These are phyloP conservation scores for Saccostrea echinata DNA, from an alignment of 1,140 invertebrate species.

Conservation along the genomic window DNA sequence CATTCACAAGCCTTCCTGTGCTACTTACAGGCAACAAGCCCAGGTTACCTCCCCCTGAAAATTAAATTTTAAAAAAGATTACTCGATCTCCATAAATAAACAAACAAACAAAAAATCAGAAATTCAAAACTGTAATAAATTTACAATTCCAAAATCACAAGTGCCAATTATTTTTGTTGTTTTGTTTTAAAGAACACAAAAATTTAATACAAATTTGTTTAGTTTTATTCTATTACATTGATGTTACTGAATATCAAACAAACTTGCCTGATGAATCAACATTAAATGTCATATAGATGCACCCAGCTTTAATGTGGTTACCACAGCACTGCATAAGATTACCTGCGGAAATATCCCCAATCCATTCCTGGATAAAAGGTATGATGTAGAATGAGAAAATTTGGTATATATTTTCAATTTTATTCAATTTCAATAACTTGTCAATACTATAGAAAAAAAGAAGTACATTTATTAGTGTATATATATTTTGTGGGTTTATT, in stretches of 20 bases:
- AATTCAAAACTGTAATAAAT: too few relatives aligned
- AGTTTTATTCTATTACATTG: too few relatives aligned
- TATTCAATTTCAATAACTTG: too few relatives aligned
- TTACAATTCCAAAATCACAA: too few relatives aligned
- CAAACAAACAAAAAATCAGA: neutral
- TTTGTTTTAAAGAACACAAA: too few relatives aligned
- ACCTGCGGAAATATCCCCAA: constrained; percentile 92
- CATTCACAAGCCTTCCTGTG: constrained; percentile 91
- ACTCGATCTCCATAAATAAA: neutral
- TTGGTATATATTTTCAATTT: too few relatives aligned
- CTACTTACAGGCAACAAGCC: constrained; percentile 92
- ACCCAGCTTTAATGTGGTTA: constrained; percentile 95
- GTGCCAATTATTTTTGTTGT: neutral
- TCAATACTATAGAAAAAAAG: too few relatives aligned
- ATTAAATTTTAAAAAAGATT: constrained; percentile 66
- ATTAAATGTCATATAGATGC: constrained; percentile 95
- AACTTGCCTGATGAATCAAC: constrained; percentile 83
- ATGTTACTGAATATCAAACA: too few relatives aligned
- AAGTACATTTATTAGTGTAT: too few relatives aligned
- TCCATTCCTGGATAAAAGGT: constrained; percentile 84
- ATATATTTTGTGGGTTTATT: too few relatives aligned
- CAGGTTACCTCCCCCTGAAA: constrained; percentile 87
- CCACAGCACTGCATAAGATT: constrained; percentile 94
- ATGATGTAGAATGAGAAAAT: too few relatives aligned
- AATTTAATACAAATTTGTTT: too few relatives aligned